Percentiles rank a stretch among this genome's conserved stretches.
These are phyloP conservation scores for Echiichthys vipera DNA, from an alignment of 2,797 vertebrate species.

Conservation along the genomic window DNA sequence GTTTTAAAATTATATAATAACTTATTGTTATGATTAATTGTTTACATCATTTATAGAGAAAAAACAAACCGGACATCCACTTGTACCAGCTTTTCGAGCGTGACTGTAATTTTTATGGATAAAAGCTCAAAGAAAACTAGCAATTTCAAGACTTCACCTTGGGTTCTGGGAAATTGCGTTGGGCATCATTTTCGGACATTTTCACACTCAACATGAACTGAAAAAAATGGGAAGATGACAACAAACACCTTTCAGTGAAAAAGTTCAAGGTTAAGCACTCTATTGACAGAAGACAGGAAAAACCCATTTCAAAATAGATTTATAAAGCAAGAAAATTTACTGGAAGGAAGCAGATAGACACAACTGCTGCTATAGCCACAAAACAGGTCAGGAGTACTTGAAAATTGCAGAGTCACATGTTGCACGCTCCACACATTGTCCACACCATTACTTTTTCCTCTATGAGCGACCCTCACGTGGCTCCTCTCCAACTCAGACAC, in stretches of 20 bases:
- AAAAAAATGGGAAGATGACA: too few relatives aligned
- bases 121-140: not conserved
- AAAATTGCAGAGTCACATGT: too few relatives aligned
- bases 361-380: not conserved
- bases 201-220: not conserved
- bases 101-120: not conserved
- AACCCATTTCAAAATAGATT: too few relatives aligned
- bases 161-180: not conserved
- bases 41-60: too few relatives aligned
- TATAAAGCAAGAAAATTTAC: not conserved
- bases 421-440: not conserved
- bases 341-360: constrained; percentile 1
- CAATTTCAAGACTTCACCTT: not conserved
- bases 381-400: not conserved
- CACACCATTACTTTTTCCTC: constrained; percentile 16
- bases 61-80: too few relatives aligned
- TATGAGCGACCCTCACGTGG: not conserved
- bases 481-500: not conserved
- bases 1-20: too few relatives aligned
- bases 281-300: not conserved
- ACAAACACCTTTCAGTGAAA: not conserved
- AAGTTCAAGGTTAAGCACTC: not conserved
- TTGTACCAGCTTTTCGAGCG: too few relatives aligned
- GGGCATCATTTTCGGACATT: not conserved
- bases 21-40: too few relatives aligned